Base-by-base conservation (phyloP, 2,797 vertebrate species). In the Paramormyrops hopkinsi region DNA sequence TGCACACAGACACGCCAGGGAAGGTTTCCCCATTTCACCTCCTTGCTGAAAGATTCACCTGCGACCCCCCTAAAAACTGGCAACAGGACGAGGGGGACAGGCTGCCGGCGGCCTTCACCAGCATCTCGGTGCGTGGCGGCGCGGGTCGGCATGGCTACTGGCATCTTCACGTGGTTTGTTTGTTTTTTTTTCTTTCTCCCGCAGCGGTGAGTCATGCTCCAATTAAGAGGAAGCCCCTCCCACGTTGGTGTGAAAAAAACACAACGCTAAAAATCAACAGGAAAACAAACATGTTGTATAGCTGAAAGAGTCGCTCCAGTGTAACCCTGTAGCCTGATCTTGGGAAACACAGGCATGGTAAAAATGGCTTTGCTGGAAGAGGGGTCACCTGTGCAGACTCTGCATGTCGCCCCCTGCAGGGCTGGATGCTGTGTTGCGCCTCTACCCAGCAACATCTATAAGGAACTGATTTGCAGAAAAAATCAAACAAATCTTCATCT, bases 121-220 rank as follows among this genome's bases (percentile, higher is more conserved):
- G 62, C 62, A 65, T 62, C 59, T 25, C 7, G 0, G 59, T 2
- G 22, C 59, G 3, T 11, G 25, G 62, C 8, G 22, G 59, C 22
- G 3, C 33, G 65, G 29, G 25, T 33, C 14, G 29, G 17, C 29
- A 65, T 48, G 9, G 17, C 48, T 88, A 48, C 44, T 65, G 46
- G 54, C 25, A 50, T 65, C 17, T 69, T 19, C 33, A 51, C 69
- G 2, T 25, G 11, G 25, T 29, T 33, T 14, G 46, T 48, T 17
- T 56, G 6, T n/a, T 48, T 33, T 3, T 53, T n/a, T n/a, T 51
- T 44, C 6, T 86, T 69, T 50, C 82, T 25, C 73, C 65, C 69
- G 85, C 84, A 88, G 84, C 41, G 69, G 62, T 87, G 89, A 89
- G 85, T 87, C 84, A 89, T 41, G 62, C 14, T 86, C 83, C 19